Percentiles rank a stretch among this genome's conserved stretches.
Conservation (phyloP, 1,140 invertebrate species). For the Drosophila littoralis region DNA sequence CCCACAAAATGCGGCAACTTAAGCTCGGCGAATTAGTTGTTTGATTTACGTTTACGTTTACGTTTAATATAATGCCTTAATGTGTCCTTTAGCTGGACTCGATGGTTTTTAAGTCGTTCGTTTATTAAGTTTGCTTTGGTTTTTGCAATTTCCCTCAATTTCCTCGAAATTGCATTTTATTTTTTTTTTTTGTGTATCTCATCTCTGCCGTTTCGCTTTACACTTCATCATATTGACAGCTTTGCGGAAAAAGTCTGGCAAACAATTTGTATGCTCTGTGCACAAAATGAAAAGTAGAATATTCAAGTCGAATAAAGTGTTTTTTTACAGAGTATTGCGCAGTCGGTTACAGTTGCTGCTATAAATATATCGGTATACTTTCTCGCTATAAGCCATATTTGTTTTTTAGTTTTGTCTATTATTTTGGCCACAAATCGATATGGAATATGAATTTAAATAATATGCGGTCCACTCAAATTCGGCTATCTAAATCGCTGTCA, state of each 20-base stretch:
- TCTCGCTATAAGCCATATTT: too few species aligned
- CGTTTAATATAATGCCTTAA: constrained; percentile 22
- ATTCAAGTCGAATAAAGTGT: too few species aligned
- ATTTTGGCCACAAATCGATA: constrained; percentile 9
- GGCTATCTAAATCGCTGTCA: constrained; percentile 25
- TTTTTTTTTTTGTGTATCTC: neutral
- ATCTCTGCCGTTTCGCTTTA: neutral
- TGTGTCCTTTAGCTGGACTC: neutral
- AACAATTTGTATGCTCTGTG: neutral
- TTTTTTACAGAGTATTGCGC: too few species aligned
- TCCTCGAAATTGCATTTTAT: neutral
- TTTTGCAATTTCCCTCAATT: constrained; percentile 37
- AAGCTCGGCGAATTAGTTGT: constrained; percentile 62
- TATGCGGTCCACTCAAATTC: constrained; percentile 21
- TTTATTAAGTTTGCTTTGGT: constrained; percentile 6
- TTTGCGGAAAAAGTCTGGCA: neutral
- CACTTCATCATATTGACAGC: neutral
- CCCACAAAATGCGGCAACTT: constrained; percentile 17
- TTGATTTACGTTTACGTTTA: constrained; percentile 63
- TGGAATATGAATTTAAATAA: constrained; percentile 31
- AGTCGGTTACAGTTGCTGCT: too few species aligned
- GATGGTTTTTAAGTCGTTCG: constrained; percentile 1
- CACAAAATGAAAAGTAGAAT: neutral
- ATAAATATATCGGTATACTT: neutral
- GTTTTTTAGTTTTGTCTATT: neutral